Evolutionary conservation across 2,113 vertebrate species (phyloP).

Genomic region (Lampris megalopsis): DNA sequence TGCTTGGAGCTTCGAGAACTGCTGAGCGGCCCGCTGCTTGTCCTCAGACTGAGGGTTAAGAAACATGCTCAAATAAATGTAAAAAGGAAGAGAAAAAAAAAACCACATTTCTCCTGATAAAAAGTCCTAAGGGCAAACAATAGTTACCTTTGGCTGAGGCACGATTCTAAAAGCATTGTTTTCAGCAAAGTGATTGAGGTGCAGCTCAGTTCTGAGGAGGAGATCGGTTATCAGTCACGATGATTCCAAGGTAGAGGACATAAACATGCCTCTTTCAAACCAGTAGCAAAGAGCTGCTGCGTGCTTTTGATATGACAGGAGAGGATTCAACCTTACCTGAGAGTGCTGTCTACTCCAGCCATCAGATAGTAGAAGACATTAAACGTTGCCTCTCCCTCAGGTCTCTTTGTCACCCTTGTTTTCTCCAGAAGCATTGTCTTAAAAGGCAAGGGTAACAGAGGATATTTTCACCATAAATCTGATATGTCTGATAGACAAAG

Average conservation of each 20-base stretch:
- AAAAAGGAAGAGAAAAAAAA: neutral
- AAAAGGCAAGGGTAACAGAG: constrained; percentile 18
- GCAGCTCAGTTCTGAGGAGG: constrained; percentile 91
- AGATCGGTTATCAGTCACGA: constrained; percentile 11
- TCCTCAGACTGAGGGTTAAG: constrained; percentile 85
- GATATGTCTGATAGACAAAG: neutral
- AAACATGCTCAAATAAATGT: constrained; percentile 7
- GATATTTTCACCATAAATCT: neutral
- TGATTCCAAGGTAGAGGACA: neutral
- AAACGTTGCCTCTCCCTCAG: constrained; percentile 89
- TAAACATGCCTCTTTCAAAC: constrained; percentile 3
- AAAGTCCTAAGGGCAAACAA: neutral
- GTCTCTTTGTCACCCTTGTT: constrained; percentile 87
- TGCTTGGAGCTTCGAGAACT: constrained; percentile 94
- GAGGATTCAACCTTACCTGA: constrained; percentile 82
- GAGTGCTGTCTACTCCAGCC: constrained; percentile 89
- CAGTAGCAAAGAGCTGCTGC: neutral
- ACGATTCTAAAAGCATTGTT: constrained; percentile 90
- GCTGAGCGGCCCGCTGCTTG: constrained; percentile 92
- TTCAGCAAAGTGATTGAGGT: constrained; percentile 95
- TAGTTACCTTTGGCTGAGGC: constrained; percentile 87
- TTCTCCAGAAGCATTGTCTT: constrained; percentile 97
- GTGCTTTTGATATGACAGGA: constrained; percentile 10
- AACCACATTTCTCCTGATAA: neutral
- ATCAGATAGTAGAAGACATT: constrained; percentile 97